Conservation (phyloP, 2,113 vertebrate genomes). For the Oncorhynchus keta region DNA sequence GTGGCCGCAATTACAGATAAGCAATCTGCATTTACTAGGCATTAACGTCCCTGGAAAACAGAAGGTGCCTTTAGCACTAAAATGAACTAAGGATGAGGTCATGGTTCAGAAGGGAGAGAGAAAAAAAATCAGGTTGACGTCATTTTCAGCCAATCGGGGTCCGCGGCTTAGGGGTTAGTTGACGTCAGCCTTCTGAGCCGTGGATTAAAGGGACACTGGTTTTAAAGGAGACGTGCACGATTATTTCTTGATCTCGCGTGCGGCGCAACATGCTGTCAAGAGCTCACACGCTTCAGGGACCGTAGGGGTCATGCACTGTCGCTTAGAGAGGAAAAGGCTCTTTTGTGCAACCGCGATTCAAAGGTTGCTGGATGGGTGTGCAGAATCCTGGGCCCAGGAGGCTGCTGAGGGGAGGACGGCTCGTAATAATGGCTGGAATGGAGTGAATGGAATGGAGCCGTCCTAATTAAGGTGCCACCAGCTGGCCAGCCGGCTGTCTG, state of each 20-base stretch:
- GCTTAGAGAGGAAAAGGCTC: too few relatives aligned
- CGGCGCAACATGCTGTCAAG: background rate
- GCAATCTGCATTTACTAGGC: slow-evolving; percentile 40
- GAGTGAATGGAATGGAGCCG: too few relatives aligned
- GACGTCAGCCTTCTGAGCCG: slow-evolving; percentile 79
- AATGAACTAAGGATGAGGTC: slow-evolving; percentile 87
- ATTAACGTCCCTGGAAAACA: slow-evolving; percentile 45
- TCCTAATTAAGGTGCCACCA: too few relatives aligned
- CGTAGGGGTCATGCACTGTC: too few relatives aligned
- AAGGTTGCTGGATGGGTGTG: too few relatives aligned
- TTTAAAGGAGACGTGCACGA: slow-evolving; percentile 54
- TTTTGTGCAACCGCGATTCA: too few relatives aligned
- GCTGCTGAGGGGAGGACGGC: too few relatives aligned
- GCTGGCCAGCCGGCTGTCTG: too few relatives aligned
- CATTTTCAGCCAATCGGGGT: slow-evolving; percentile 87
- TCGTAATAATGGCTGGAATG: too few relatives aligned
- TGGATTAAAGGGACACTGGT: slow-evolving; percentile 71
- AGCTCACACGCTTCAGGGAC: too few relatives aligned
- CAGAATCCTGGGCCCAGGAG: too few relatives aligned
- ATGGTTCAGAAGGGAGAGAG: slow-evolving; percentile 71
- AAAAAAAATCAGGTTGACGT: slow-evolving; percentile 78
- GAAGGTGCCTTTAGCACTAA: slow-evolving; percentile 80
- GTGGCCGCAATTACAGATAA: background rate
- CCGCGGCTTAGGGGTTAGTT: slow-evolving; percentile 70
- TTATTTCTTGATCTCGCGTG: background rate